These are phyloP conservation scores for Noctua fimbriata DNA, from an alignment of 2,888 invertebrate genomes.

Conservation along the genomic window DNA sequence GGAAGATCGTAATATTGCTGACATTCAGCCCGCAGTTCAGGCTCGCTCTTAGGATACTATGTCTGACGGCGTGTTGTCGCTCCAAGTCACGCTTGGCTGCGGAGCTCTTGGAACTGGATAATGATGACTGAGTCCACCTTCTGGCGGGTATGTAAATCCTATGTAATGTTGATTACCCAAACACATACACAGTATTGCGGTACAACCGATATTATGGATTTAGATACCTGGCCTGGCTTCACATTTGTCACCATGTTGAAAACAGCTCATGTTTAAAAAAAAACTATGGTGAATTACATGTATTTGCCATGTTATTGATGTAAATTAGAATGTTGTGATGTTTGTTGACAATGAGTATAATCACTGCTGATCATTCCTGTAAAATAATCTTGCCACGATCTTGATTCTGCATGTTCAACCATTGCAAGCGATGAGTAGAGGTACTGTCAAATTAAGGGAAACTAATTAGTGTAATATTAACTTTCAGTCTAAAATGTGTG, in stretches of 20 bases:
- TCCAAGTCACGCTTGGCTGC: constrained; percentile 95
- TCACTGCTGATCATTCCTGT: constrained; percentile 48
- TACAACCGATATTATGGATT: constrained; percentile 47
- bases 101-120: constrained; percentile 96
- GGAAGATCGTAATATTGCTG: constrained; percentile 97
- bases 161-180: constrained; percentile 14
- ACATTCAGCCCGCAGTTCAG: constrained; percentile 98
- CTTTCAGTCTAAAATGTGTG: constrained; percentile 22
- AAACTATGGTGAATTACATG: constrained; percentile 13
- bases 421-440: constrained; percentile 2
- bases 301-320: constrained; percentile 23
- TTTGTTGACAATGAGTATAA: constrained; percentile 33
- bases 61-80: constrained; percentile 96
- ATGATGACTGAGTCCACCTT: constrained; percentile 92
- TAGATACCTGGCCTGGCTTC: constrained; percentile 57
- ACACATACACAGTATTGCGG: constrained; percentile 14
- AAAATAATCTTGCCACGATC: constrained; percentile 26
- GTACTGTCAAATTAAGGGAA: constrained; percentile 19
- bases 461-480: constrained; percentile 7
- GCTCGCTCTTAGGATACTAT: constrained; percentile 96
- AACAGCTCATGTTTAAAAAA: constrained; percentile 15
- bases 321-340: constrained; percentile 30
- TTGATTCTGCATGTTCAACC: constrained; percentile 23
- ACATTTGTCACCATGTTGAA: constrained; percentile 13
- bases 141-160: constrained; percentile 68